phyloP scores from a whole-genome alignment of 1,140 invertebrate species.

The Aphelinus certus region DNA sequence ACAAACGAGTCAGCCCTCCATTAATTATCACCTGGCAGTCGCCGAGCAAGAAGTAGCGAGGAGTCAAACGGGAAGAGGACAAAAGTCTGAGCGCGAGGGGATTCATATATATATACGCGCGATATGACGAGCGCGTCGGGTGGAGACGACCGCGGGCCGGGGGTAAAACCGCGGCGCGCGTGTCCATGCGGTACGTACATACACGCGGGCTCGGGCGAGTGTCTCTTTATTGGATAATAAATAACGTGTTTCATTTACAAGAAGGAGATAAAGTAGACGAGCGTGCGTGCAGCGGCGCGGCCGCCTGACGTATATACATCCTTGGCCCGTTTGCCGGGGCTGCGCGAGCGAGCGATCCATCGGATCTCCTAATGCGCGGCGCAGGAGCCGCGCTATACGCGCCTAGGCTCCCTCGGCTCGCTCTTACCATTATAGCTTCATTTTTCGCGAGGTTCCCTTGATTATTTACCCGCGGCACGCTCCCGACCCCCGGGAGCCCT shows the following conservation, averaged over 20 bases:
- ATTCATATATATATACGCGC: too few species aligned
- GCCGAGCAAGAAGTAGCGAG: too few species aligned
- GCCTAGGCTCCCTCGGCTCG: not conserved
- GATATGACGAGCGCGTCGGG: too few species aligned
- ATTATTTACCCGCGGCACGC: not conserved
- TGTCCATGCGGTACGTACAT: too few species aligned
- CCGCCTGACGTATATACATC: not conserved
- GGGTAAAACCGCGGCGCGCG: too few species aligned
- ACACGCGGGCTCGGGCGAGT: conserved; percentile 17
- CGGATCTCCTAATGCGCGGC: not conserved
- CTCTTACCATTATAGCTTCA: not conserved
- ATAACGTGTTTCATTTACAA: conserved; percentile 56
- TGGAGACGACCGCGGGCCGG: too few species aligned
- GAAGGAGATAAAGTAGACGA: conserved; percentile 46
- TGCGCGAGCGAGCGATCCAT: not conserved
- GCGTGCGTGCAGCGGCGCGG: not conserved
- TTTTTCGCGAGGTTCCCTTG: not conserved
- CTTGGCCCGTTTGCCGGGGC: not conserved
- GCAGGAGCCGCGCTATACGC: not conserved
- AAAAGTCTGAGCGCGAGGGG: too few species aligned
- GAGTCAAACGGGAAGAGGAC: too few species aligned
- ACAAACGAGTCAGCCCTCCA: too few species aligned
- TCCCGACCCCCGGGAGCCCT: too few species aligned
- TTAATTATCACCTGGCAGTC: too few species aligned
- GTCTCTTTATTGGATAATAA: conserved; percentile 58